phyloP scores from a whole-genome alignment of 1,140 invertebrate species.

The Pissodes strobi region DNA sequence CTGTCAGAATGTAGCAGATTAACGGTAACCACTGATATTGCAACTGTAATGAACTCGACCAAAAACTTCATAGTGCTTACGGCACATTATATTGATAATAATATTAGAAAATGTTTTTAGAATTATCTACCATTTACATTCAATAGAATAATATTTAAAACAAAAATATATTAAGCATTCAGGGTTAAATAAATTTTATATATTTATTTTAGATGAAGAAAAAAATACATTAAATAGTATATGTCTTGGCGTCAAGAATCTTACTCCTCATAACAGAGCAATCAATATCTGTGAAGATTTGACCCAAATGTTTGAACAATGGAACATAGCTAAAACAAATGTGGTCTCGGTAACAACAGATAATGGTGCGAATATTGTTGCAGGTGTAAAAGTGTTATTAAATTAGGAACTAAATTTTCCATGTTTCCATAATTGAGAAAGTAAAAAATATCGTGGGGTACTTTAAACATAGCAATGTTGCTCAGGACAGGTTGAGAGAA shows the following conservation, averaged over 20 bases:
- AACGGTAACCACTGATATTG: background rate
- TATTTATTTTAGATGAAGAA: background rate
- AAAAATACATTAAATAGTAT: background rate
- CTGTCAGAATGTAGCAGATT: background rate
- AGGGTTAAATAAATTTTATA: too few relatives aligned
- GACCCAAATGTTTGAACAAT: background rate
- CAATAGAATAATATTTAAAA: too few relatives aligned
- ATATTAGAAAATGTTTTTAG: too few relatives aligned
- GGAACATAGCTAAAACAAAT: background rate
- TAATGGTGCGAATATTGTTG: background rate
- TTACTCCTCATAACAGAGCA: background rate
- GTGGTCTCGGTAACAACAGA: background rate
- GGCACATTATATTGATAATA: background rate
- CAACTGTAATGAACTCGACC: background rate
- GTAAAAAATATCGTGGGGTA: background rate
- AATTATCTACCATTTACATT: too few relatives aligned
- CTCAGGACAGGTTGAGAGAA: background rate
- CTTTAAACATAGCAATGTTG: conserved; percentile 4
- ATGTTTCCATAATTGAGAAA: conserved; percentile 1
- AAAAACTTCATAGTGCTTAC: background rate
- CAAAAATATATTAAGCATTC: too few relatives aligned
- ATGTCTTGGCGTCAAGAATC: background rate
- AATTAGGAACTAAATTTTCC: too few relatives aligned
- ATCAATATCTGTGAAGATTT: background rate
- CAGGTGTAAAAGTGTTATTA: background rate